Evolutionary conservation across 2,113 vertebrate genomes (phyloP).

Genomic region (Toxotes chatareus): DNA sequence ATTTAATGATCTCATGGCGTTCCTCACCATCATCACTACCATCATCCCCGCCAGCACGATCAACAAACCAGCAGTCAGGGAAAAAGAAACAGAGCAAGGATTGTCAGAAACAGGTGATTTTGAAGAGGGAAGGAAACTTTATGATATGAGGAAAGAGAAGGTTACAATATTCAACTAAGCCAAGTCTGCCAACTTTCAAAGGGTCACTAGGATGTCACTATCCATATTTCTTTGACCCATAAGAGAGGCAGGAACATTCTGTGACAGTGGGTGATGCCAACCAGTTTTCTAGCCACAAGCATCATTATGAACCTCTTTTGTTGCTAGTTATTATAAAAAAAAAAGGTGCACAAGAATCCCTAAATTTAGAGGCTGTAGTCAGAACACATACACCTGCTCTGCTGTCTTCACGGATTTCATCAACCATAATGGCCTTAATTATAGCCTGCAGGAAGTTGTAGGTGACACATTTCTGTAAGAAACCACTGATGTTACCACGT

Average conservation of each 20-base stretch:
- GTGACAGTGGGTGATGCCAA: background rate
- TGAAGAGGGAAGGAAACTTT: background rate
- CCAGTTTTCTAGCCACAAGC: too few relatives aligned
- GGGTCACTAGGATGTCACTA: constrained; percentile 2
- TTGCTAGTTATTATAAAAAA: too few relatives aligned
- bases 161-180: background rate
- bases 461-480: background rate
- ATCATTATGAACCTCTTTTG: too few relatives aligned
- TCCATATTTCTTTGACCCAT: background rate
- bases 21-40: background rate
- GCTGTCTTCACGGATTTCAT: background rate
- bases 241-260: background rate
- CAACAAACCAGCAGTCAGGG: background rate
- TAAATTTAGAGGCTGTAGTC: too few relatives aligned
- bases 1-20: background rate
- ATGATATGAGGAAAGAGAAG: too few relatives aligned
- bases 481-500: background rate
- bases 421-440: background rate
- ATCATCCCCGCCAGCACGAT: too few relatives aligned
- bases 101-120: background rate
- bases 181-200: background rate
- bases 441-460: background rate
- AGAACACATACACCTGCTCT: too few relatives aligned
- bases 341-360: too few relatives aligned
- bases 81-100: background rate